A percentile compares a stretch with the other conserved stretches of the same genome.
phyloP scores from a whole-genome alignment of 2,888 invertebrate species.

The Lycocerus yunnanus region DNA sequence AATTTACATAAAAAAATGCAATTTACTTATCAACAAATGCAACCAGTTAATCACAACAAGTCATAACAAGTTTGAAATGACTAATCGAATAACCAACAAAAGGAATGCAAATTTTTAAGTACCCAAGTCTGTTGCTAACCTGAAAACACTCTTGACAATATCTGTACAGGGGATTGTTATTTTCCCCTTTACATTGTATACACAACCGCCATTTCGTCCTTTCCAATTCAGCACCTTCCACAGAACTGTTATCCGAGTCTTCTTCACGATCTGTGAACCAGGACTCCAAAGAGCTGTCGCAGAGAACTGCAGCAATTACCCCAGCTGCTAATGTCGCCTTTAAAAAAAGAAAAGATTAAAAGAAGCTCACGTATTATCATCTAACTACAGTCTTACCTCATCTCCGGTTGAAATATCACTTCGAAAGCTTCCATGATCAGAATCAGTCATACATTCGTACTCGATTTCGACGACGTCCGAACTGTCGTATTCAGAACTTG shows the following conservation, averaged over 20 bases:
- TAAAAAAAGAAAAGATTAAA: constrained; percentile 21
- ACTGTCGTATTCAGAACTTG: constrained; percentile 35
- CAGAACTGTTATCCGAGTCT: constrained; percentile 45
- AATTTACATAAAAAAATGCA: neutral
- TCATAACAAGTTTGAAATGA: neutral
- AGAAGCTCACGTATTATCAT: constrained; percentile 32
- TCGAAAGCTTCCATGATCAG: constrained; percentile 53
- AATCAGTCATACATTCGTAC: constrained; percentile 58
- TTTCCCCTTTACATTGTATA: constrained; percentile 64
- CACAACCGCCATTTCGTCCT: constrained; percentile 68
- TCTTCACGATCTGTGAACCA: constrained; percentile 53
- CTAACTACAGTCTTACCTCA: constrained; percentile 52
- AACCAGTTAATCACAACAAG: neutral
- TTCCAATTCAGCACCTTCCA: constrained; percentile 57
- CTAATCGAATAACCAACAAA: neutral
- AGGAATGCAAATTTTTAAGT: constrained; percentile 11
- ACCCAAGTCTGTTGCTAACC: constrained; percentile 53
- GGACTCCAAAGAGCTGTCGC: constrained; percentile 47
- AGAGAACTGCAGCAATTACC: constrained; percentile 49
- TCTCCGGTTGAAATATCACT: constrained; percentile 60
- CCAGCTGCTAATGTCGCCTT: constrained; percentile 39
- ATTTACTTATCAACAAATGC: neutral
- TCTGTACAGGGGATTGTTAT: constrained; percentile 66
- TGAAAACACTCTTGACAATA: constrained; percentile 75
- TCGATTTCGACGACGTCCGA: constrained; percentile 37